Conservation (phyloP, 2,888 invertebrate genomes). For the Ophion slaviceki region DNA sequence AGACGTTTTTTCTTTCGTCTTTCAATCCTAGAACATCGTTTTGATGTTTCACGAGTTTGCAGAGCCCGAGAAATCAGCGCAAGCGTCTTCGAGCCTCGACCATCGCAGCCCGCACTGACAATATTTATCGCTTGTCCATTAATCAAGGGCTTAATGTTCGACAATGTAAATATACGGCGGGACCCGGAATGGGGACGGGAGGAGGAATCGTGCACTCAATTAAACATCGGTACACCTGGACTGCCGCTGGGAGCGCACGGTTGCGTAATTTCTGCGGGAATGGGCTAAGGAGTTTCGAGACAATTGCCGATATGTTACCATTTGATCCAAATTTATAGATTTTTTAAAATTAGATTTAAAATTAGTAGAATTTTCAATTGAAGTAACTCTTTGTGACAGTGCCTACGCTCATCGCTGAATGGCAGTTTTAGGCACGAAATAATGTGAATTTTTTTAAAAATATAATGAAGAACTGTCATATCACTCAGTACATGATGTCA, state of each 20-base stretch:
- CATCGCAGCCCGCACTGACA: constrained; percentile 40
- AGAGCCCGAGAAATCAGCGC: constrained; percentile 30
- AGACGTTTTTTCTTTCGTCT: constrained; percentile 11
- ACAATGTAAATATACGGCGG: constrained; percentile 68
- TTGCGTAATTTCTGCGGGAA: constrained; percentile 62
- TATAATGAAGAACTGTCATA: no score
- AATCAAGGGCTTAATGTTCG: constrained; percentile 70
- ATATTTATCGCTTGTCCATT: constrained; percentile 68
- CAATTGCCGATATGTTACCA: no score
- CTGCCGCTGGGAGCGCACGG: constrained; percentile 45
- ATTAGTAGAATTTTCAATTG: no score
- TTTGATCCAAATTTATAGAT: no score
- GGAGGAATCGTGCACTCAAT: constrained; percentile 62
- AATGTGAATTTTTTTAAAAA: no score
- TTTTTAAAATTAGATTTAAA: no score
- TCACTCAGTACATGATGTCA: no score
- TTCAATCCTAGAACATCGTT: background rate
- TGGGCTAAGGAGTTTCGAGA: constrained; percentile 42
- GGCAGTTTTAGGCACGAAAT: no score
- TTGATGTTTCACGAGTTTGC: constrained; percentile 37
- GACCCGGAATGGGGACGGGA: background rate
- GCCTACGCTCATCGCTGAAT: no score
- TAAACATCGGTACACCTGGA: constrained; percentile 64
- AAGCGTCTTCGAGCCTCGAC: constrained; percentile 25
- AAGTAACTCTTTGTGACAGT: no score